Percentiles rank a stretch among this genome's conserved stretches.
These are phyloP conservation scores for Lasioglossum leucozonium DNA, from an alignment of 2,888 invertebrate genomes.

Conservation along the genomic window DNA sequence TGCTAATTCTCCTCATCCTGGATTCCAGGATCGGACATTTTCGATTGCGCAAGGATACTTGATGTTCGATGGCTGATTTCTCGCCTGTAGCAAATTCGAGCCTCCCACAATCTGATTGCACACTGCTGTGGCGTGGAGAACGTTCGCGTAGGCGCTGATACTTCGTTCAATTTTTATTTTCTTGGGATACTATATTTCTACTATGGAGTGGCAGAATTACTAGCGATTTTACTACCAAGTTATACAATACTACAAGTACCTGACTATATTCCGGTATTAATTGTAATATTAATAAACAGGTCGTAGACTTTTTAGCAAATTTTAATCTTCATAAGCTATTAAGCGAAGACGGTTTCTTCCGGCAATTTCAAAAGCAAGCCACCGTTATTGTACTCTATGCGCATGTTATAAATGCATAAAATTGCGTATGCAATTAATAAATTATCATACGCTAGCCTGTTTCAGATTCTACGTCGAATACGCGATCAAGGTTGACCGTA, in stretches of 20 bases:
- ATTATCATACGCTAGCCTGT: neutral
- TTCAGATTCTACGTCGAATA: neutral
- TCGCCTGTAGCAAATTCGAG: neutral
- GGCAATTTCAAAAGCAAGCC: neutral
- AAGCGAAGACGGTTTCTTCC: neutral
- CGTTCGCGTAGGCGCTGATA: neutral
- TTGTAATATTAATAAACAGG: neutral
- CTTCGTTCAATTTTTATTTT: neutral
- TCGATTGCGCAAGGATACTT: neutral
- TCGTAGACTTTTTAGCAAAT: too few species aligned
- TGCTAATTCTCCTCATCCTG: constrained; percentile 2
- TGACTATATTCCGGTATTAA: neutral
- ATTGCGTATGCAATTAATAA: neutral
- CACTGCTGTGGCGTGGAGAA: neutral
- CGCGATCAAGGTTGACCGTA: neutral
- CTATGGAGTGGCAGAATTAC: neutral
- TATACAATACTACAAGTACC: neutral
- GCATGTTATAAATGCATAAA: neutral
- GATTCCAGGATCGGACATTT: neutral
- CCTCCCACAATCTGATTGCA: neutral
- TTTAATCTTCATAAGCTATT: too few species aligned
- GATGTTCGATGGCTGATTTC: neutral
- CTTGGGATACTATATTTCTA: neutral
- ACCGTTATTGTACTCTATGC: neutral
- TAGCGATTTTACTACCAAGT: neutral